Evolutionary conservation across 2,113 vertebrate species (phyloP).

Genomic region (Catharus bicknelli): DNA sequence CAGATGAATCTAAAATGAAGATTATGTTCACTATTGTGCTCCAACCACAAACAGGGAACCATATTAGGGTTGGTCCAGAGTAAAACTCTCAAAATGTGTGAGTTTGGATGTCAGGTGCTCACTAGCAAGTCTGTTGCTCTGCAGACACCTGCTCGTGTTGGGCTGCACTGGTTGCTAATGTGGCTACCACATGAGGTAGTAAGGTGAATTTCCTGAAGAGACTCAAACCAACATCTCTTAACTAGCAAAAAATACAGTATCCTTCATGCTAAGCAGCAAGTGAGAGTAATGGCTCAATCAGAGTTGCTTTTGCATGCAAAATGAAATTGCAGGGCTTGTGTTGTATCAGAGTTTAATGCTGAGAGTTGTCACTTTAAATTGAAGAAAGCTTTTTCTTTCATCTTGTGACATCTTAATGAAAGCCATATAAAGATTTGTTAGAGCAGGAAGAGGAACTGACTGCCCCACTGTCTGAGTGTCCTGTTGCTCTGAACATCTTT

Average conservation of each 20-base stretch:
- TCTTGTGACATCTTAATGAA: background rate
- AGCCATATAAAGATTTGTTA: background rate
- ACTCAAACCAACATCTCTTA: background rate
- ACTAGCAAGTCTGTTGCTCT: background rate
- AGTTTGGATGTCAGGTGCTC: background rate
- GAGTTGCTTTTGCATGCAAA: background rate
- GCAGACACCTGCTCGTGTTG: background rate
- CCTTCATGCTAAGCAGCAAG: background rate
- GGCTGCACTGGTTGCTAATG: background rate
- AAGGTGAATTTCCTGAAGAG: background rate
- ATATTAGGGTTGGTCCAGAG: accelerated
- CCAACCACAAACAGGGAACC: background rate
- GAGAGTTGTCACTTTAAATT: background rate
- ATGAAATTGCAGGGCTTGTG: background rate
- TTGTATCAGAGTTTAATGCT: background rate
- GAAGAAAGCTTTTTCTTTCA: background rate
- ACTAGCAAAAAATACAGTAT: background rate
- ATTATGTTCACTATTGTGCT: background rate
- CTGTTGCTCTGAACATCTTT: background rate
- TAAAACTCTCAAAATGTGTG: background rate
- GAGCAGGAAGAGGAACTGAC: background rate
- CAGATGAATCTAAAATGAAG: background rate
- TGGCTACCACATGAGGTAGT: background rate
- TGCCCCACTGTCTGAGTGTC: background rate
- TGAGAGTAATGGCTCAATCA: background rate